These are phyloP conservation scores for Cnemophilus loriae DNA, from an alignment of 2,113 vertebrate species.

Conservation along the genomic window DNA sequence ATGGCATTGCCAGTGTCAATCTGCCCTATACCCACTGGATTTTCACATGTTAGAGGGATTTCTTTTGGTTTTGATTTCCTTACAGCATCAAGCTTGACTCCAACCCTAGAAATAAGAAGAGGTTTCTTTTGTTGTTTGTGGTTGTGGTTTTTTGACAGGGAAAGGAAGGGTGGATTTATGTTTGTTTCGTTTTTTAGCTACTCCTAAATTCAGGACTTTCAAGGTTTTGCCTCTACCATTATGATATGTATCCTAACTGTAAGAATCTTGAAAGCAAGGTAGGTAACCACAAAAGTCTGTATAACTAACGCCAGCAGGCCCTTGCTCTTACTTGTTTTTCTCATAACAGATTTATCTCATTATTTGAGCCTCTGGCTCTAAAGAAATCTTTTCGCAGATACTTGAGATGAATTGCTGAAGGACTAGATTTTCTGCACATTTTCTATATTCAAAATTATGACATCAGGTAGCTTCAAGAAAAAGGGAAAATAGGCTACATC, in stretches of 20 bases:
- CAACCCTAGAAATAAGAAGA: not conserved
- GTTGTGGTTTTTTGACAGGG: not conserved
- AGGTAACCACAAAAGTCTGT: not conserved
- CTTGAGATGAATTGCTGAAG: not conserved
- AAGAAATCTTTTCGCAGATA: not conserved
- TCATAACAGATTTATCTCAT: not conserved
- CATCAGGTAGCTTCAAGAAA: not conserved
- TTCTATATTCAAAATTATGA: not conserved
- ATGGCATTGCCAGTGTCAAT: not conserved
- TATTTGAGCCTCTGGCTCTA: not conserved
- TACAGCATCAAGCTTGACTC: not conserved
- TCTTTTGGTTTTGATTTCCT: not conserved
- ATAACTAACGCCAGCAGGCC: not conserved
- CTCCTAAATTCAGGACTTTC: not conserved
- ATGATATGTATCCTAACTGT: not conserved
- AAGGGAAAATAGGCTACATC: not conserved
- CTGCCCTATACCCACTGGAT: not conserved
- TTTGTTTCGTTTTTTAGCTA: not conserved
- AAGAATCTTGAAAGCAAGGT: not conserved
- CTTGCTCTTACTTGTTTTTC: not conserved
- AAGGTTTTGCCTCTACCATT: not conserved
- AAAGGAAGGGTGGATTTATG: not conserved
- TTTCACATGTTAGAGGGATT: not conserved
- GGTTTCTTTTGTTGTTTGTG: not conserved
- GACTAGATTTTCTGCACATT: not conserved